Base-by-base conservation (phyloP, 2,797 vertebrate genomes). In the Sebastes wilsoni region DNA sequence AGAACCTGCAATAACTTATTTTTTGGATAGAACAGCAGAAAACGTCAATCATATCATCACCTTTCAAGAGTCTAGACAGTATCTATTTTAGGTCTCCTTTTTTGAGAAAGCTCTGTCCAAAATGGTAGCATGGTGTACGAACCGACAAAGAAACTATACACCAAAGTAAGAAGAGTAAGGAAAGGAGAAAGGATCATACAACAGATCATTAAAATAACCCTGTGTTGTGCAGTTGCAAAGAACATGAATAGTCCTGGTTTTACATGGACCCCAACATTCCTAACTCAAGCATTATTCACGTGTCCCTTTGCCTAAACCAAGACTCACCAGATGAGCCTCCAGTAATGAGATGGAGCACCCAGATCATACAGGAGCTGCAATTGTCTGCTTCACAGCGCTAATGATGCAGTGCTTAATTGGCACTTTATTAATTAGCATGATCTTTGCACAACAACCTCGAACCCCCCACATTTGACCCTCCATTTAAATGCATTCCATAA, bases 351-450 rank as follows among this genome's bases (percentile, higher is more conserved):
- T 11, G 55, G 30, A 74, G 66, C 58, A 66, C 32, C 69, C 59
- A 5, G 25, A 78, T 87, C 71, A 75, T 61, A 81, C 56, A 77
- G 66, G 58, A 71, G 36, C 74, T 34, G 58, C 79, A 66, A 42
- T 68, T 25, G 38, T 78, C 52, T 64, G 66, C 76, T 83, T 79
- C 80, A 61, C 49, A 75, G 64, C 34, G 2, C 77, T 80, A 89
- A 86, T 85, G 82, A 86, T 83, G 74, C 68, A 56, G 46, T 18
- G 32, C 64, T 81, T 73, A 91, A 86, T 72, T 80, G 77, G 83
- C 67, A 78, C 81, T 87, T 87, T 89, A 92, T 89, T 91, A 81
- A 92, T 93, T 88, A 90, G 79, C 82, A 66, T 77, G 78, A 86
- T 88, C 75, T 83, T 86, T 86, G 59, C 75, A 82, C 60, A 79